These are phyloP conservation scores for Spongilla lacustris DNA, from an alignment of 37 sponge, comb jelly and placozoan species.

Conservation along the genomic window DNA sequence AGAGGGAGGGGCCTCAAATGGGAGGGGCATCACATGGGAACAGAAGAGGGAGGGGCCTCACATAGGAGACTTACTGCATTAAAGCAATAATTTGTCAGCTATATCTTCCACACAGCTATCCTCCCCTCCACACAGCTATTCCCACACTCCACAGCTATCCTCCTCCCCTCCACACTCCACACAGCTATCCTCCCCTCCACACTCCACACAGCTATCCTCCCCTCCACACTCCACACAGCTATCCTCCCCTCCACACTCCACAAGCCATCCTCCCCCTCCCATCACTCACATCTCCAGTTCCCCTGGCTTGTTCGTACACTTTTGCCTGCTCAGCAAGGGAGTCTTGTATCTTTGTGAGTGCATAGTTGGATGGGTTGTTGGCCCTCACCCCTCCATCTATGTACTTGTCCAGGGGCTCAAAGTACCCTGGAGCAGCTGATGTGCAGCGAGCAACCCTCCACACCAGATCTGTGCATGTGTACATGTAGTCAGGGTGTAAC, in stretches of 20 bases:
- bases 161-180: background rate
- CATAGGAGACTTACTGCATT: too few species aligned
- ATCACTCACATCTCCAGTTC: background rate
- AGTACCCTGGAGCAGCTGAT: constrained; percentile 38
- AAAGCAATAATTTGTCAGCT: too few species aligned
- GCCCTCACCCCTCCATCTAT: constrained; percentile 39
- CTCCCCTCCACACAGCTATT: background rate
- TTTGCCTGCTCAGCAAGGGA: constrained; percentile 2
- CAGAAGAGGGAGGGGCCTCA: too few species aligned
- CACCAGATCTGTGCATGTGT: constrained; percentile 2
- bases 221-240: background rate
- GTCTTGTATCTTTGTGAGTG: constrained; percentile 25
- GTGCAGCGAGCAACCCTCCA: constrained; percentile 30
- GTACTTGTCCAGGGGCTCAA: constrained; percentile 12
- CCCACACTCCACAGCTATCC: background rate
- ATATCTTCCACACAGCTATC: background rate
- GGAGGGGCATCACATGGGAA: too few species aligned
- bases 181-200: background rate
- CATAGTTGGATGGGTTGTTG: constrained; percentile 29
- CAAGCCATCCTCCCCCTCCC: background rate
- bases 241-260: background rate
- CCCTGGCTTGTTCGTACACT: background rate
- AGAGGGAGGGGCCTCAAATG: background rate
- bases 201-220: background rate
- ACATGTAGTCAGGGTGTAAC: too few species aligned